These are phyloP conservation scores for Chaenogobius annularis DNA, from an alignment of 2,113 vertebrate species.

Conservation along the genomic window DNA sequence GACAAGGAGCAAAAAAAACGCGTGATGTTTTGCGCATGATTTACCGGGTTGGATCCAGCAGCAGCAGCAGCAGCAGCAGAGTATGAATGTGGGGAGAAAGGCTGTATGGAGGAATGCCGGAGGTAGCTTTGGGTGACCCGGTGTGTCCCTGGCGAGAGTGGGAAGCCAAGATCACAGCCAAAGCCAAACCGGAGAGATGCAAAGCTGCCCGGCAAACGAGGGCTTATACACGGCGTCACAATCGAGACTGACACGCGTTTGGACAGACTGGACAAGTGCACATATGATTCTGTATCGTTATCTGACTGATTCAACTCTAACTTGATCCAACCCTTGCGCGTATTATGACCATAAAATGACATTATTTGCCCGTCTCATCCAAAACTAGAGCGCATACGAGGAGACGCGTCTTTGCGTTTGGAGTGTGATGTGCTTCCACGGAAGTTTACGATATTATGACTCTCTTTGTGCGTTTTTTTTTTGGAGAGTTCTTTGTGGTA, in stretches of 20 bases:
- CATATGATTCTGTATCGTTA: constrained; percentile 40
- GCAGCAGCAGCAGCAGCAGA: constrained; percentile 16
- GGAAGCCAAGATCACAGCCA: constrained; percentile 67
- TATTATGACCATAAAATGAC: constrained; percentile 23
- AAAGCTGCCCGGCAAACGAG: constrained; percentile 21
- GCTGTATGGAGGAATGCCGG: constrained; percentile 78
- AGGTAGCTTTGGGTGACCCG: constrained; percentile 75
- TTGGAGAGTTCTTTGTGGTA: constrained; percentile 12
- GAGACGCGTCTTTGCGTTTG: constrained; percentile 1
- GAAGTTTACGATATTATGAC: constrained; percentile 63
- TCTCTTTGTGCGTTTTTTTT: constrained; percentile 61
- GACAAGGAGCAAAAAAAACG: constrained; percentile 21
- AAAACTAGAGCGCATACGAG: background rate
- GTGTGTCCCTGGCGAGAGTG: constrained; percentile 68
- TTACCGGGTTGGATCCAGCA: constrained; percentile 31
- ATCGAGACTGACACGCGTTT: constrained; percentile 49
- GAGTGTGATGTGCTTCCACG: constrained; percentile 33
- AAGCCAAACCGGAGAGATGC: constrained; percentile 42
- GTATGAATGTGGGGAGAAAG: constrained; percentile 40
- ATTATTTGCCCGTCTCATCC: constrained; percentile 8
- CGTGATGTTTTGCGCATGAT: constrained; percentile 25
- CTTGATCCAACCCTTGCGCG: constrained; percentile 35
- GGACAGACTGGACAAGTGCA: constrained; percentile 46
- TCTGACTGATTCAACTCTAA: constrained; percentile 36
- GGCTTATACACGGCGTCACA: constrained; percentile 29